These are phyloP conservation scores for Spea multiplicata DNA, from an alignment of 2,113 vertebrate species.

Conservation along the genomic window DNA sequence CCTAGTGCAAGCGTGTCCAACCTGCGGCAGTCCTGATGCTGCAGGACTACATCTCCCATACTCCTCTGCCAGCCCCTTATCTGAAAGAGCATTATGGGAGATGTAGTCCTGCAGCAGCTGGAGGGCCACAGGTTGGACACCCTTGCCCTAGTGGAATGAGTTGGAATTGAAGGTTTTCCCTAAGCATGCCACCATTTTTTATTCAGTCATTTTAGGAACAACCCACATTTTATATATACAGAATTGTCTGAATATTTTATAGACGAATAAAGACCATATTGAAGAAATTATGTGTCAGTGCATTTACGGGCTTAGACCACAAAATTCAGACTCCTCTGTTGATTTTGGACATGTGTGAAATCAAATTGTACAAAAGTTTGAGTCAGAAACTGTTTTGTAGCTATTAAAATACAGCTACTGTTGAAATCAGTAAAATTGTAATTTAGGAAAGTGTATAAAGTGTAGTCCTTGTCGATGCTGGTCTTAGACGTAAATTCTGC, in stretches of 20 bases:
- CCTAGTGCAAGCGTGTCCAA: too few species aligned
- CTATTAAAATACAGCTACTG: slow-evolving; percentile 34
- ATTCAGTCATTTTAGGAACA: background rate
- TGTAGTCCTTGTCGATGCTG: slow-evolving; percentile 13
- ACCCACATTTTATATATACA: slow-evolving; percentile 1
- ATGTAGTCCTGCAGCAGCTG: too few species aligned
- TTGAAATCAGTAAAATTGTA: slow-evolving; percentile 10
- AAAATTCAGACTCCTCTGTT: slow-evolving; percentile 33
- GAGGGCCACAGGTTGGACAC: too few species aligned
- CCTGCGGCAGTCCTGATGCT: too few species aligned
- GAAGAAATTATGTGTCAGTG: slow-evolving; percentile 16
- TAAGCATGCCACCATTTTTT: too few species aligned
- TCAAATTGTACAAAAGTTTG: slow-evolving; percentile 16
- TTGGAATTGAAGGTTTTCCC: too few species aligned
- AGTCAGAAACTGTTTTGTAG: slow-evolving; percentile 19
- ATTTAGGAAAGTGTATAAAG: slow-evolving; percentile 28
- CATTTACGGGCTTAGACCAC: slow-evolving; percentile 14
- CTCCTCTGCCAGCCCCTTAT: too few species aligned
- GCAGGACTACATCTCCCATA: too few species aligned
- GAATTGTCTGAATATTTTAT: slow-evolving; percentile 10
- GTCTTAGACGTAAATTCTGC: slow-evolving; percentile 23
- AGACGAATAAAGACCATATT: slow-evolving; percentile 40
- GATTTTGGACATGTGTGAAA: slow-evolving; percentile 18
- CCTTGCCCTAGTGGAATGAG: too few species aligned
- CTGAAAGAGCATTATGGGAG: too few species aligned